These are phyloP conservation scores for Xerus inauris DNA, from an alignment of 2,113 vertebrate genomes.

Conservation along the genomic window DNA sequence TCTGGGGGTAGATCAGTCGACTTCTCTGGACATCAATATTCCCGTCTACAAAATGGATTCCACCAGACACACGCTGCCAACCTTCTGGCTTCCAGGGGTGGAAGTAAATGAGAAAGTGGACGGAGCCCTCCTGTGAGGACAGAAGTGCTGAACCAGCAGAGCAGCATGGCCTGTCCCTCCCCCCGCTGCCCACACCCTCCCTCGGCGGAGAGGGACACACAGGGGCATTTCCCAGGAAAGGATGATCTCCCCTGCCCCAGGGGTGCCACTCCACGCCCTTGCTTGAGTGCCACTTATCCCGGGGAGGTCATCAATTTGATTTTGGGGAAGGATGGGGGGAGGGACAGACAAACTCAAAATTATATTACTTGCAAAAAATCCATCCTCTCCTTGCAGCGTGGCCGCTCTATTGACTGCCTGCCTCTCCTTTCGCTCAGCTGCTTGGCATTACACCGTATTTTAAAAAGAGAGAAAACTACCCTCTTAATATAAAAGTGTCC, in stretches of 20 bases:
- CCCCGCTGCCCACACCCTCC: accelerated
- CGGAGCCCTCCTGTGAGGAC: background rate
- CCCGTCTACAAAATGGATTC: background rate
- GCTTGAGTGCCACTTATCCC: background rate
- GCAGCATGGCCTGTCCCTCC: accelerated
- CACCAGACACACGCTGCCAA: background rate
- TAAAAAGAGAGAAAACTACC: constrained; percentile 17
- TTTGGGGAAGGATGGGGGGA: background rate
- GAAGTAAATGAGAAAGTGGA: background rate
- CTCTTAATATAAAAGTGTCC: constrained; percentile 48
- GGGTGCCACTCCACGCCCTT: background rate
- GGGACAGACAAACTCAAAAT: constrained; percentile 62
- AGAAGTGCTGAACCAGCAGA: background rate
- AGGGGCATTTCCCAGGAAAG: background rate
- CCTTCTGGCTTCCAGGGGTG: background rate
- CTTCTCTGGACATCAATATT: background rate
- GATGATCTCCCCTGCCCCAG: background rate
- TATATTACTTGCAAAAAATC: constrained; percentile 77
- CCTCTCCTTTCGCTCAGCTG: constrained; percentile 53
- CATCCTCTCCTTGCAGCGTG: constrained; percentile 55
- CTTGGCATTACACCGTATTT: constrained; percentile 20
- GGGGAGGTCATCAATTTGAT: constrained; percentile 50
- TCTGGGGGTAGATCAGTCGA: accelerated
- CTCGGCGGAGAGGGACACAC: accelerated
- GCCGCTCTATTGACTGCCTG: constrained; percentile 60